These are phyloP conservation scores for Nesogale talazaci DNA, from an alignment of 2,113 vertebrate species.

Conservation along the genomic window DNA sequence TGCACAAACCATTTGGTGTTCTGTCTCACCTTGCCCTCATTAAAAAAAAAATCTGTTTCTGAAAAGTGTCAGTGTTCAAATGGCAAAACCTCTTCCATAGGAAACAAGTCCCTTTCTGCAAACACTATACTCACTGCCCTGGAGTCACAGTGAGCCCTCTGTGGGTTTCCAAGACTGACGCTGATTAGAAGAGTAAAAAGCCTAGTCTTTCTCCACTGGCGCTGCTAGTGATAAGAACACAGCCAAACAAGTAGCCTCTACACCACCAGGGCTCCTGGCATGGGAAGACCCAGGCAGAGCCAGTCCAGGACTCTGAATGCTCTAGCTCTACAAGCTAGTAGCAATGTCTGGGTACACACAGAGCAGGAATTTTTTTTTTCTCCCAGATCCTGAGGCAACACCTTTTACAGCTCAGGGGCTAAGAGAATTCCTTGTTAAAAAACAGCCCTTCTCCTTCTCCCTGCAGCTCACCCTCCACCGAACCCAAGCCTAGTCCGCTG, in stretches of 20 bases:
- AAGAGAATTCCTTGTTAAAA: conserved; percentile 13
- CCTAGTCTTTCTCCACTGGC: too few relatives aligned
- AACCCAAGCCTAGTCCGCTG: not conserved
- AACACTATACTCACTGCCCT: too few relatives aligned
- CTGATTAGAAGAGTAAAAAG: too few relatives aligned
- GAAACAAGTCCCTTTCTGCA: not conserved
- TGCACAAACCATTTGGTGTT: not conserved
- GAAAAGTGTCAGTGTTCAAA: not conserved
- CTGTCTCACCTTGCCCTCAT: not conserved
- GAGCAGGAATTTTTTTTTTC: conserved; percentile 28
- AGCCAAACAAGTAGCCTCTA: too few relatives aligned
- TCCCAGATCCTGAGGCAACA: not conserved
- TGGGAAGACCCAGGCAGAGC: not conserved
- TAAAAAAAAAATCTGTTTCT: not conserved
- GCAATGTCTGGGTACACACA: not conserved
- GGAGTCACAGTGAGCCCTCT: too few relatives aligned
- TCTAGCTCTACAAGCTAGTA: not conserved
- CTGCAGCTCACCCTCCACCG: not conserved
- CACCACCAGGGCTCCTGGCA: too few relatives aligned
- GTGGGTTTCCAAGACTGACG: too few relatives aligned
- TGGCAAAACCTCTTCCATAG: not conserved
- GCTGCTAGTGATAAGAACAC: too few relatives aligned
- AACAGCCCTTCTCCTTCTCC: not conserved
- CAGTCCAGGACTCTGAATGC: not conserved
- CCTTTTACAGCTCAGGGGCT: not conserved